A percentile compares a stretch with the other conserved stretches of the same genome.
phyloP scores from a whole-genome alignment of 2,888 invertebrate genomes.

The Tenthredo mesomela region DNA sequence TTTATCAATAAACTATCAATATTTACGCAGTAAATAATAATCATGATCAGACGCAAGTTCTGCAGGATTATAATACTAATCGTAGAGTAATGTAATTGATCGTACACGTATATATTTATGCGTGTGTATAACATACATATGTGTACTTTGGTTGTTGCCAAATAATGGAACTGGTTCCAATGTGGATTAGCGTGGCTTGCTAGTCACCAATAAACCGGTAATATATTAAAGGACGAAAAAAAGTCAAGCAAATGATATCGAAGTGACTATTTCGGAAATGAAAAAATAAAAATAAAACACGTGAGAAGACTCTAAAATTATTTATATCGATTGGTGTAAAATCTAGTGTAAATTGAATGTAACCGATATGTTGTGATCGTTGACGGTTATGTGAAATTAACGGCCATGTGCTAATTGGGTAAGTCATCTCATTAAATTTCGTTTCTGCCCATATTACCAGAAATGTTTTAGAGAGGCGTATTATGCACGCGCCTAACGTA shows the following conservation, averaged over 20 bases:
- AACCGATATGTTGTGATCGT: constrained; percentile 39
- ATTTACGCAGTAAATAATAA: not conserved
- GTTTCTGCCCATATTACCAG: constrained; percentile 7
- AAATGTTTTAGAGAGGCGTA: not conserved
- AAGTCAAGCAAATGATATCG: not conserved
- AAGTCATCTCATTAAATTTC: constrained; percentile 38
- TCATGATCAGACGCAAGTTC: not conserved
- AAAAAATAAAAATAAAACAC: constrained; percentile 7
- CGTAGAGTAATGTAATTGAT: not conserved
- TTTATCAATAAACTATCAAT: not conserved
- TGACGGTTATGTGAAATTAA: constrained; percentile 44
- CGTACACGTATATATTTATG: not conserved
- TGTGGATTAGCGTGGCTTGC: too few species aligned
- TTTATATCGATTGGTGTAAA: constrained; percentile 19
- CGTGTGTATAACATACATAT: not conserved
- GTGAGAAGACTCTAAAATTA: not conserved
- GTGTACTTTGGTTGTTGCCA: not conserved
- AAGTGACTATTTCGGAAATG: not conserved
- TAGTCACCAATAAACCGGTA: not conserved
- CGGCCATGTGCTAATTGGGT: constrained; percentile 37
- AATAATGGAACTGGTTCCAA: not conserved
- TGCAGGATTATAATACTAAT: not conserved
- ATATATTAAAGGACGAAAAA: not conserved
- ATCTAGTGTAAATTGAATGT: constrained; percentile 45
- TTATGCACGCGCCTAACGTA: not conserved